A percentile compares a stretch with the other conserved stretches of the same genome.
phyloP scores from a whole-genome alignment of 2,113 vertebrate species.

The Sarotherodon lohbergeri region DNA sequence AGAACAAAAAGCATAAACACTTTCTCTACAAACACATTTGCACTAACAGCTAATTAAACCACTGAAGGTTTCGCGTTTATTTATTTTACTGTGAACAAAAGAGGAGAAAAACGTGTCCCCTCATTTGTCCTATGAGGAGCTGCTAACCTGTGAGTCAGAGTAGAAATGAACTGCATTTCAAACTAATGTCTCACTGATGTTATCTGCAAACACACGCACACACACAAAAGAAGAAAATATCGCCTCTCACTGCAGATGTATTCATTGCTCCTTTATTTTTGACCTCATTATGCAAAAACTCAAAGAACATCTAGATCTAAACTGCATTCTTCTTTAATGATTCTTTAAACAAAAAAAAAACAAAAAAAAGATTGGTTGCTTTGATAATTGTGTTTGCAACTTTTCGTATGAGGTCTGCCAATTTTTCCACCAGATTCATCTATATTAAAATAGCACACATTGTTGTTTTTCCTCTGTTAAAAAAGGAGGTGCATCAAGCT shows the following conservation, averaged over 20 bases:
- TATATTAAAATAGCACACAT: not conserved
- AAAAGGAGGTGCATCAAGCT: not conserved
- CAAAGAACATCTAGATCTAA: not conserved
- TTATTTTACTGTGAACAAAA: not conserved
- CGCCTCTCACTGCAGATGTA: not conserved
- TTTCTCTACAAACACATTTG: not conserved
- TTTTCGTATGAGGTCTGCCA: not conserved
- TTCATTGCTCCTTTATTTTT: slow-evolving; percentile 1
- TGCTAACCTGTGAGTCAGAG: not conserved
- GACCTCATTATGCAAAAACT: slow-evolving; percentile 17
- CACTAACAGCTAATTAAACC: not conserved
- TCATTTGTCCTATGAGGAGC: not conserved
- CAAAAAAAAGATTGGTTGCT: not conserved
- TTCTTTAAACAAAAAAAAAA: not conserved
- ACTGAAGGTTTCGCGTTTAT: not conserved
- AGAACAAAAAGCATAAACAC: not conserved
- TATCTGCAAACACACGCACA: not conserved
- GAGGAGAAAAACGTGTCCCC: not conserved
- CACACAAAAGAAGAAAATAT: not conserved
- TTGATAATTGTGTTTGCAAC: slow-evolving; percentile 10
- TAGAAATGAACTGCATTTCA: not conserved
- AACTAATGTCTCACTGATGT: not conserved
- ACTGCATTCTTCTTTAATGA: not conserved
- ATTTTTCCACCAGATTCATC: not conserved
- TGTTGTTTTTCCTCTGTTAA: not conserved